Evolutionary conservation across 2,113 vertebrate species (phyloP), one percentile per base, ranked within the genome.

Genomic region (Coreoperca whiteheadi): DNA sequence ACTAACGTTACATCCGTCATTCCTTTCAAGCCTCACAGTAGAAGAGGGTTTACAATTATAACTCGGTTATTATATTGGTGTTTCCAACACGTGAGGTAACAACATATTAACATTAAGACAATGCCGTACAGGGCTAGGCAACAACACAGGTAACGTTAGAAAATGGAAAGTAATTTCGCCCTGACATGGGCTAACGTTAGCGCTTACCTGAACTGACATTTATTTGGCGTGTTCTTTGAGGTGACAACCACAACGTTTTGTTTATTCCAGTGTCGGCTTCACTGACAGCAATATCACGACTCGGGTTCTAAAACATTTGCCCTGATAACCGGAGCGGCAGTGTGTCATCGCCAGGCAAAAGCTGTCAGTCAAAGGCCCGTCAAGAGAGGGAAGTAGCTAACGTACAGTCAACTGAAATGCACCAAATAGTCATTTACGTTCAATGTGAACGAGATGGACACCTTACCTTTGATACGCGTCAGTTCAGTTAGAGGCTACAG

Each of bases 331-430:
- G 30, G 9, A 78, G 59, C 48, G 72, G 74, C 72, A 21, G 69
- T 25, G 28, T 85, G 77, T 82, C 74, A 86, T 78, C 87, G 67
- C 73, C 84, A 50, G 68, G 68, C 56, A 80, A 46, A 67, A 56
- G 61, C 89, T 90, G 87, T 88, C 90, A 83, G 60, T 89, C 86
- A 79, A 6, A 79, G 86, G 87, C 88, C 89, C 81, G 72, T 80
- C 69, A 66, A 76, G 68, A 78, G 82, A 81, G 70, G 89, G 81
- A 89, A 92, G 86, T 87, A 61, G 89, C 83, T 82, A 87, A 54
- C 77, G 15, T 54, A 57, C 66, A 34, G 65, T 56, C 30, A 37
- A 69, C 82, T 89, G 70, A 86, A 84, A 81, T 48, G 43, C 67
- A 87, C 25, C 46, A 57, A 25, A 75, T 16, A 70, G 4, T 39